phyloP scores from a whole-genome alignment of 2,888 invertebrate species.

The Lasioglossum pauxillum region DNA sequence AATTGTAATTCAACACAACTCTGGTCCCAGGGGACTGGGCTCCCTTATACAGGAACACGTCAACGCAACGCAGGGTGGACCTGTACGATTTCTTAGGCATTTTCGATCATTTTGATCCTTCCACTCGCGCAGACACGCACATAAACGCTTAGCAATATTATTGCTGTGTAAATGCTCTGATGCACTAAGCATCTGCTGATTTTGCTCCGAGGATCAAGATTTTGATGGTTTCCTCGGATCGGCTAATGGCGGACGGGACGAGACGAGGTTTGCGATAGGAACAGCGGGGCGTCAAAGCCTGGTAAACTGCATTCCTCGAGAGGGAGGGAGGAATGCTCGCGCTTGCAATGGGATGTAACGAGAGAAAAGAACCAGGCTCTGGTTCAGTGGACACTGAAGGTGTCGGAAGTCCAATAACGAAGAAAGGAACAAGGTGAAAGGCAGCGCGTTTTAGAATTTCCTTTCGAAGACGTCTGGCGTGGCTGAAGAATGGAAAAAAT shows the following conservation, averaged over 20 bases:
- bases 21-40: too few relatives aligned
- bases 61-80: too few relatives aligned
- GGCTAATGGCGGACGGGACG: neutral
- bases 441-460: slow-evolving; percentile 4
- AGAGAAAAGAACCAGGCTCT: neutral
- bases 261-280: neutral
- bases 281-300: too few relatives aligned
- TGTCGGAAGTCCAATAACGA: slow-evolving; percentile 17
- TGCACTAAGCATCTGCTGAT: too few relatives aligned
- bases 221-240: slow-evolving; percentile 12
- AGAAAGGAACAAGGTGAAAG: slow-evolving; percentile 5
- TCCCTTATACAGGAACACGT: neutral
- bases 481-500: neutral
- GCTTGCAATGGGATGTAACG: neutral
- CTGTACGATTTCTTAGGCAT: too few relatives aligned
- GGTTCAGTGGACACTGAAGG: neutral
- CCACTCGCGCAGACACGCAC: neutral
- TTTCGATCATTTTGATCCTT: too few relatives aligned
- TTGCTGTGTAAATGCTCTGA: too few relatives aligned
- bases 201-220: neutral
- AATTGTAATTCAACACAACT: too few relatives aligned
- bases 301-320: neutral
- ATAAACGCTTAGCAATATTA: neutral
- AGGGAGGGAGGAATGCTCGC: neutral
- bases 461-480: neutral